phyloP scores from a whole-genome alignment of 2,888 invertebrate species.

The Pharmacophagus antenor region DNA sequence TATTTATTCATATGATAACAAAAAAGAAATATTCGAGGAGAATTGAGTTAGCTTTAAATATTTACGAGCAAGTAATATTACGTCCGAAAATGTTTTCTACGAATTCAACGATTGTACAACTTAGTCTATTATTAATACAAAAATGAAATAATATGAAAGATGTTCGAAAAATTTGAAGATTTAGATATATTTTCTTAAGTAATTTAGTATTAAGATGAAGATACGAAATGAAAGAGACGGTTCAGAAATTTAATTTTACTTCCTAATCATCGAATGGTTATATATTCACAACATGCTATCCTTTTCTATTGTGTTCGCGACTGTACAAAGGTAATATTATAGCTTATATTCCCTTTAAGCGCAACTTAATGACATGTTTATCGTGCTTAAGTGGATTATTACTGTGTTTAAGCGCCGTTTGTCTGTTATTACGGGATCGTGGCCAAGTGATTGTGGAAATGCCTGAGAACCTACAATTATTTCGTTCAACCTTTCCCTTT shows the following conservation, averaged over 20 bases:
- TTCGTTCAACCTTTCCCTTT: constrained; percentile 5
- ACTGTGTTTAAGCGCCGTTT: constrained; percentile 36
- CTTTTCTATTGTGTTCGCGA: constrained; percentile 18
- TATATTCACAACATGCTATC: background rate
- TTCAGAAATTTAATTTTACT: too few relatives aligned
- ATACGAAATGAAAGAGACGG: too few relatives aligned
- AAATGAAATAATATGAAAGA: too few relatives aligned
- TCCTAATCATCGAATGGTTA: too few relatives aligned
- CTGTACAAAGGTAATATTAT: constrained; percentile 34
- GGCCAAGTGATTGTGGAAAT: constrained; percentile 18
- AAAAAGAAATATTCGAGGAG: constrained; percentile 7
- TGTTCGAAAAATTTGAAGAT: too few relatives aligned
- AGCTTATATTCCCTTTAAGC: constrained; percentile 37
- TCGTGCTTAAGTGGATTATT: constrained; percentile 38
- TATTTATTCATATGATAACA: constrained; percentile 10
- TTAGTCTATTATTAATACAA: too few relatives aligned
- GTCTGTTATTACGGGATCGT: constrained; percentile 38
- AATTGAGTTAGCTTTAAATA: constrained; percentile 2
- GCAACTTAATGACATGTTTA: constrained; percentile 40
- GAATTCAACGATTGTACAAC: too few relatives aligned
- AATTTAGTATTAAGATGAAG: too few relatives aligned
- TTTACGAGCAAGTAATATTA: constrained; percentile 18
- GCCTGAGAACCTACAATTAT: constrained; percentile 6
- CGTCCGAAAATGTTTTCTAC: background rate
- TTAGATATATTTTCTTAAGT: too few relatives aligned